Conservation (phyloP, 2,888 invertebrate genomes). For the Papilio elwesi region DNA sequence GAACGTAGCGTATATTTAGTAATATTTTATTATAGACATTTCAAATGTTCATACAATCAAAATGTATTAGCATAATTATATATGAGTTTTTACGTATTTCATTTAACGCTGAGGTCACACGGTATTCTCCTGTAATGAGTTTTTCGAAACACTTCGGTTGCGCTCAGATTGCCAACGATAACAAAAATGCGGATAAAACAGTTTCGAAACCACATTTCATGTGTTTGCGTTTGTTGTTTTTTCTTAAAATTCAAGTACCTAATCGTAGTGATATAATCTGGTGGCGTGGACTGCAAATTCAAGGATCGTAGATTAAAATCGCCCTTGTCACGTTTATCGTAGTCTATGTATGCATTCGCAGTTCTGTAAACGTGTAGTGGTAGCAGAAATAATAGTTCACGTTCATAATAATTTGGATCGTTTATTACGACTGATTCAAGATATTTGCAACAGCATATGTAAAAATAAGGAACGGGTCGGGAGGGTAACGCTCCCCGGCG, state of each 20-base stretch:
- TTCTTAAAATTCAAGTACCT: background rate
- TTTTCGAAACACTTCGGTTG: constrained; percentile 35
- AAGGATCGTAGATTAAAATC: background rate
- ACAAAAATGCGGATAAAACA: constrained; percentile 23
- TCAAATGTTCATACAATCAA: constrained; percentile 23
- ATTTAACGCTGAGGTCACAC: constrained; percentile 37
- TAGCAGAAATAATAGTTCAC: background rate
- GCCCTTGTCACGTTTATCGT: no score
- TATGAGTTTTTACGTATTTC: constrained; percentile 14
- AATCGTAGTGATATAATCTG: background rate
- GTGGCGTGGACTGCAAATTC: background rate
- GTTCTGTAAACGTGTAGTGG: background rate
- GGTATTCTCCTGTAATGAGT: constrained; percentile 32
- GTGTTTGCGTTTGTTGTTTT: background rate
- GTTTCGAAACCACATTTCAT: constrained; percentile 27
- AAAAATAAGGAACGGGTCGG: constrained; percentile 43
- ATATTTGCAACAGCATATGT: constrained; percentile 45
- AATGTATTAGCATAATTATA: constrained; percentile 31
- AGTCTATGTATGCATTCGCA: no score
- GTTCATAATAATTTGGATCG: constrained; percentile 10
- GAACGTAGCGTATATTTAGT: constrained; percentile 6
- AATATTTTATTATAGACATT: constrained; percentile 21
- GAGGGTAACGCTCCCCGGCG: constrained; percentile 51
- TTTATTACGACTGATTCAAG: constrained; percentile 10
- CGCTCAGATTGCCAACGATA: constrained; percentile 36